Evolutionary conservation across 2,113 vertebrate genomes (phyloP).

Genomic region (Phaethornis superciliosus): DNA sequence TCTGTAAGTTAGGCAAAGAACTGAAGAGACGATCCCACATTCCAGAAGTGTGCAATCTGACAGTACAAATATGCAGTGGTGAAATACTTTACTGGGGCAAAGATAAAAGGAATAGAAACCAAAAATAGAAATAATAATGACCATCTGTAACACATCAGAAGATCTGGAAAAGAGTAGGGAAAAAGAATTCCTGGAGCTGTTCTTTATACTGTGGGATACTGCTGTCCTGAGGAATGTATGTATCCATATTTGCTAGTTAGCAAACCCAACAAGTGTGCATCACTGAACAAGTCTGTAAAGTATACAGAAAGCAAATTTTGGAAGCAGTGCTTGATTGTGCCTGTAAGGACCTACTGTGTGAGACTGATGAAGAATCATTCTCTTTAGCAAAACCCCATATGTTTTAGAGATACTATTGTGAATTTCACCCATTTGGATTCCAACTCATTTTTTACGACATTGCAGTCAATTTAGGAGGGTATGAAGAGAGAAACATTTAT

Average conservation of each 20-base stretch:
- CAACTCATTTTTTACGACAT: background rate
- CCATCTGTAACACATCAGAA: constrained; percentile 56
- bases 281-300: background rate
- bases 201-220: background rate
- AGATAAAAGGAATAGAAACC: constrained; percentile 52
- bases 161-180: background rate
- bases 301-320: background rate
- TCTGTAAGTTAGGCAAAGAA: background rate
- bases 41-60: constrained; percentile 39
- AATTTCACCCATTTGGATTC: background rate
- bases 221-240: background rate
- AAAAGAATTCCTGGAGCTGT: background rate
- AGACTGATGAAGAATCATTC: background rate
- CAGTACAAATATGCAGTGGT: background rate
- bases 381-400: background rate
- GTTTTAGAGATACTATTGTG: background rate
- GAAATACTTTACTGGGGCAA: constrained; percentile 51
- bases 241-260: constrained; percentile 1
- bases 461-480: background rate
- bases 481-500: constrained; percentile 44
- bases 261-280: background rate
- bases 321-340: background rate
- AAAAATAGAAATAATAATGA: constrained; percentile 38
- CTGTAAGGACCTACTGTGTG: background rate
- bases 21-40: constrained; percentile 10